Conservation (phyloP, 2,888 invertebrate species). For the Plemyria rubiginata region DNA sequence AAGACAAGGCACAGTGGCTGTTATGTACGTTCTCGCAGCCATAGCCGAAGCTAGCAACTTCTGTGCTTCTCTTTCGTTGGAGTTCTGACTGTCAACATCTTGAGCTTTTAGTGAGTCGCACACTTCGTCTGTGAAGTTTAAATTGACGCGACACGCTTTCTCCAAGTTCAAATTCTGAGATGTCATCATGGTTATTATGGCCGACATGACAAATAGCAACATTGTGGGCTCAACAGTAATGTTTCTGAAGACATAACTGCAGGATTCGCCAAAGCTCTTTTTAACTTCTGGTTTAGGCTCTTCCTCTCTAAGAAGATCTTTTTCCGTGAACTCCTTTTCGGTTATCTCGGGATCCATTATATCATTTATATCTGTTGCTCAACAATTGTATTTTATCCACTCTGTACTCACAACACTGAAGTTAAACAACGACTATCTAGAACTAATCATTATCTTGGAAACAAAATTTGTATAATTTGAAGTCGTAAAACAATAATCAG, state of each 20-base stretch:
- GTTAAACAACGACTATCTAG: constrained; percentile 28
- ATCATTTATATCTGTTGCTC: background rate
- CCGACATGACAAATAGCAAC: constrained; percentile 56
- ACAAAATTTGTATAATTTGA: constrained; percentile 15
- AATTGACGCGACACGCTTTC: constrained; percentile 93
- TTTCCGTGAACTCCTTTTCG: constrained; percentile 38
- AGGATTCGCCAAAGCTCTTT: constrained; percentile 50
- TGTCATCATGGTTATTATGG: constrained; percentile 86
- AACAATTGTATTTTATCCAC: constrained; percentile 2
- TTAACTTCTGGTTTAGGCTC: constrained; percentile 33
- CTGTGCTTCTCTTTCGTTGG: constrained; percentile 86
- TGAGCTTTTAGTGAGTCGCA: constrained; percentile 89
- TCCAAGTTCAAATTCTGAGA: constrained; percentile 92
- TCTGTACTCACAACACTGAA: constrained; percentile 28
- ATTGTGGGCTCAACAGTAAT: constrained; percentile 69
- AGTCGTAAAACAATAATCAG: constrained; percentile 27
- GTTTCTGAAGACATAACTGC: constrained; percentile 48
- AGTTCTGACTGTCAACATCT: constrained; percentile 81
- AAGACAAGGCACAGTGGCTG: constrained; percentile 90
- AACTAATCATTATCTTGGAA: constrained; percentile 15
- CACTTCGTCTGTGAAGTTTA: constrained; percentile 87
- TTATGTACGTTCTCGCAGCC: constrained; percentile 92
- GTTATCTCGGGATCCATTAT: constrained; percentile 30
- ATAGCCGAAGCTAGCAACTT: constrained; percentile 89
- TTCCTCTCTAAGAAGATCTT: constrained; percentile 39